Base-by-base conservation (phyloP, 1,140 invertebrate species). In the Dendroctonus ponderosae region DNA sequence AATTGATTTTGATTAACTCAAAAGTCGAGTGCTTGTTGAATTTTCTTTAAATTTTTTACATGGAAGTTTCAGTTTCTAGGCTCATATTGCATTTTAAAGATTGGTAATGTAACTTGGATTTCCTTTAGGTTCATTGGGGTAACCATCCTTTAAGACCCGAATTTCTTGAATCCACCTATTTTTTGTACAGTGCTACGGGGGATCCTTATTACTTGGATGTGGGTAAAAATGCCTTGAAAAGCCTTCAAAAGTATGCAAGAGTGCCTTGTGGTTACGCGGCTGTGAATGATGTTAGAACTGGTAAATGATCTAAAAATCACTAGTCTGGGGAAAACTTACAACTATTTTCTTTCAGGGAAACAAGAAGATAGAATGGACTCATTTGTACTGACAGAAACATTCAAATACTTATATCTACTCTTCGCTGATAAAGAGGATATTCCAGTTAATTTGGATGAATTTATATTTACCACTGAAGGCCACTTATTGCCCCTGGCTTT, bases 131-230 rank as follows among this genome's bases (percentile, higher is more conserved):
- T 0, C 94, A 99, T 75, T 99, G 97, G 97, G 95, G 92, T 9
- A 95, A 98, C 78, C 95, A 98, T 84, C 96, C 95, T 6, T 81
- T 99, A 3, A 85, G 97, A 57, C 97, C 97, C 6, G 97, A 99
- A 80, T 99, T 99, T 80, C 82, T 99, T 26, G 97, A 99, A 81
- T 98, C 95, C 0, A 99, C 97, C 0, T 99, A 99, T 77, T 98
- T 98, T 76, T 80, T 99, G 6, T 96, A 97, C 79, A 85, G 90
- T 76, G 96, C 96, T 1, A 99, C 97, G 2, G 89, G 89, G 41
- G 97, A 99, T 82, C 90, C 91, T 67, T 93, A 98, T 80, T 99
- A 99, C 79, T 82, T 99, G 51, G 88, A 94, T 75, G 96, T 98
- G 5, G 97, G 94, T 1, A 90, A 91, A 75, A 89, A 90, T 58